Evolutionary conservation across 2,113 vertebrate species (phyloP).

Genomic region (Gadus macrocephalus): DNA sequence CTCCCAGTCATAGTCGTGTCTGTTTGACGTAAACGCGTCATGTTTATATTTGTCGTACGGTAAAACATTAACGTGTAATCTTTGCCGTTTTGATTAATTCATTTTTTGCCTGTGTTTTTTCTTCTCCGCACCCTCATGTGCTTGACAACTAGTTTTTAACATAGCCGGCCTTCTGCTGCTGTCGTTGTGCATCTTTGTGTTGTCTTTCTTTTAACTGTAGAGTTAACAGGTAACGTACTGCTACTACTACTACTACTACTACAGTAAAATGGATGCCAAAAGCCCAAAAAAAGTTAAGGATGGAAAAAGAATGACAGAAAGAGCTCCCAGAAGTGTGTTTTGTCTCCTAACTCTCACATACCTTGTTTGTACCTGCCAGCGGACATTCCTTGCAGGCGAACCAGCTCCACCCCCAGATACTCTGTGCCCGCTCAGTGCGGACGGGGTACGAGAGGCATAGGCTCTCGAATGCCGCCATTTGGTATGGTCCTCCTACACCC

Average conservation of each 20-base stretch:
- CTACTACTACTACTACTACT: conserved; percentile 78
- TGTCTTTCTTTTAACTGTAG: conserved; percentile 92
- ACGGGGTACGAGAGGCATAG: conserved; percentile 99
- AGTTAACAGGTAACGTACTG: conserved; percentile 99
- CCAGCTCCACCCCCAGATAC: conserved; percentile 99
- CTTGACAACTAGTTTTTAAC: conserved; percentile 92
- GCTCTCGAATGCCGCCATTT: conserved; percentile 99
- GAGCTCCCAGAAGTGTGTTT: conserved; percentile 73
- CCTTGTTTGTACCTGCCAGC: conserved; percentile 99
- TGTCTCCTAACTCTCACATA: conserved; percentile 99
- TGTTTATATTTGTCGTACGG: conserved; percentile 77
- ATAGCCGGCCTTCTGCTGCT: conserved; percentile 75
- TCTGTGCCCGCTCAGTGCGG: conserved; percentile 99
- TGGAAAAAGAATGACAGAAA: conserved; percentile 49
- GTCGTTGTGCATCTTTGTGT: conserved; percentile 72
- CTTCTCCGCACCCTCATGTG: conserved; percentile 95
- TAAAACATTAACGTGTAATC: conserved; percentile 80
- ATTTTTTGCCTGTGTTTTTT: conserved; percentile 73
- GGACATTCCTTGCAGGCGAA: conserved; percentile 99
- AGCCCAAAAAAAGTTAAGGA: conserved; percentile 93
- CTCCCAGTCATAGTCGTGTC: conserved; percentile 22
- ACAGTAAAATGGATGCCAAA: conserved; percentile 85
- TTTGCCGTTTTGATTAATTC: conserved; percentile 84
- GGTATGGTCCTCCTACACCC: conserved; percentile 99
- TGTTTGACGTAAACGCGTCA: conserved; percentile 34